Evolutionary conservation across 2,113 vertebrate species (phyloP).

Genomic region (Saccopteryx bilineata): DNA sequence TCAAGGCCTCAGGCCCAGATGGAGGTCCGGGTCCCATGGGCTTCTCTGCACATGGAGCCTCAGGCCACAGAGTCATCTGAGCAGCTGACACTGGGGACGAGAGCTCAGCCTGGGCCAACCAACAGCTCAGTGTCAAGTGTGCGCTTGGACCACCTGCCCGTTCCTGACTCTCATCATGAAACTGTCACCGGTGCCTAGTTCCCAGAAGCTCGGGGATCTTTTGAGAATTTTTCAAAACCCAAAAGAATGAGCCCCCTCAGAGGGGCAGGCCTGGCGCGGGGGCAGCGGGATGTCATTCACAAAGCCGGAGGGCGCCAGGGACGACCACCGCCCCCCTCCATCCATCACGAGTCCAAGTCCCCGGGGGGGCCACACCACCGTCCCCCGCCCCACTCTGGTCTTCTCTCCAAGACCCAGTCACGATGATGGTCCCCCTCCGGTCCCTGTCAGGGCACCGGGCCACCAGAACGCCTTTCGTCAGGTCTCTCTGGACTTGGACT

Average conservation of each 20-base stretch:
- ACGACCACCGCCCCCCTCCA: fast-evolving
- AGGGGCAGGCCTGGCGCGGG: not conserved
- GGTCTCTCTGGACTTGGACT: not conserved
- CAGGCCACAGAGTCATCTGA: not conserved
- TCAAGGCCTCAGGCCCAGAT: fast-evolving
- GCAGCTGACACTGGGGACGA: fast-evolving
- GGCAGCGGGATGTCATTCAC: not conserved
- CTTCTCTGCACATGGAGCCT: not conserved
- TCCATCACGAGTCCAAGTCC: not conserved
- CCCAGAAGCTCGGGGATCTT: not conserved
- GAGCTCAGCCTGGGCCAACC: not conserved
- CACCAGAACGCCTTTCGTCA: not conserved
- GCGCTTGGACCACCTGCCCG: not conserved
- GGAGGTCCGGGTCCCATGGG: not conserved
- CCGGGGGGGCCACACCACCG: fast-evolving
- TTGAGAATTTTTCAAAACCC: not conserved
- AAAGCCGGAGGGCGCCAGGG: not conserved
- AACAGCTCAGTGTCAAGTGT: not conserved
- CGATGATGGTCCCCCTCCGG: not conserved
- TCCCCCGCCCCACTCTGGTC: not conserved
- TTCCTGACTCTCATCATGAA: not conserved
- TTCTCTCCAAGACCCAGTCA: not conserved
- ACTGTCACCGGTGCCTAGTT: not conserved
- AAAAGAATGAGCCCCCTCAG: not conserved
- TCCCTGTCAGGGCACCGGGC: not conserved